Percentiles rank a stretch among this genome's conserved stretches.
Conservation (phyloP, 2,113 vertebrate species). For the Jacana jacana region DNA sequence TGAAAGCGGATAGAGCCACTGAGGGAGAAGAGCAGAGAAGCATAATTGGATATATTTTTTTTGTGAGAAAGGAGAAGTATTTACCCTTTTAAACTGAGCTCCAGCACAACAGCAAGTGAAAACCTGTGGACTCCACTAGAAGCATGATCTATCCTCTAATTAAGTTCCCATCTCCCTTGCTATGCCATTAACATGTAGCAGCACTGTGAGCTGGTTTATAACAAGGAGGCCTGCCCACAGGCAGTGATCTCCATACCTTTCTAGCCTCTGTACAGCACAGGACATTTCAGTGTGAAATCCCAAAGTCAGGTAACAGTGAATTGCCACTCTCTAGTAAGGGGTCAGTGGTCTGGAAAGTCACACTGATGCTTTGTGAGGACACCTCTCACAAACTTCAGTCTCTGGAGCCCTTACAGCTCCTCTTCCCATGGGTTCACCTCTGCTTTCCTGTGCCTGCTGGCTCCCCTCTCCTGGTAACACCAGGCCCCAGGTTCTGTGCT, state of each 20-base stretch:
- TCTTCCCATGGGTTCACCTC: neutral
- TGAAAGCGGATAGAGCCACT: neutral
- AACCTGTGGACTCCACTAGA: neutral
- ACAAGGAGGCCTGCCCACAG: neutral
- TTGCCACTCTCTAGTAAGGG: neutral
- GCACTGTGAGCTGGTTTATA: neutral
- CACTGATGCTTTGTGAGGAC: neutral
- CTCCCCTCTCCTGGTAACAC: neutral
- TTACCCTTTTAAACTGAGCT: neutral
- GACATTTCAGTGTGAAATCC: neutral
- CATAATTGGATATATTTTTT: neutral
- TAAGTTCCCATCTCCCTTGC: neutral
- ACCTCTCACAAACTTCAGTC: neutral
- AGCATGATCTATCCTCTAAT: neutral
- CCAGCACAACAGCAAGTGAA: neutral
- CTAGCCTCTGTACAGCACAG: neutral
- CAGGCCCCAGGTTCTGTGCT: neutral
- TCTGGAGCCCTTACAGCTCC: neutral
- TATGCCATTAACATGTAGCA: neutral
- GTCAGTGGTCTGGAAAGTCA: neutral
- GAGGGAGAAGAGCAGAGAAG: neutral
- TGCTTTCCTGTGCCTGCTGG: neutral
- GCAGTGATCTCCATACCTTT: neutral
- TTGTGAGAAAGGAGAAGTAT: neutral
- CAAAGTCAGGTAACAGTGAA: neutral